Base-by-base conservation (phyloP, 1,140 invertebrate species). In the Ostrea denselamellosa region DNA sequence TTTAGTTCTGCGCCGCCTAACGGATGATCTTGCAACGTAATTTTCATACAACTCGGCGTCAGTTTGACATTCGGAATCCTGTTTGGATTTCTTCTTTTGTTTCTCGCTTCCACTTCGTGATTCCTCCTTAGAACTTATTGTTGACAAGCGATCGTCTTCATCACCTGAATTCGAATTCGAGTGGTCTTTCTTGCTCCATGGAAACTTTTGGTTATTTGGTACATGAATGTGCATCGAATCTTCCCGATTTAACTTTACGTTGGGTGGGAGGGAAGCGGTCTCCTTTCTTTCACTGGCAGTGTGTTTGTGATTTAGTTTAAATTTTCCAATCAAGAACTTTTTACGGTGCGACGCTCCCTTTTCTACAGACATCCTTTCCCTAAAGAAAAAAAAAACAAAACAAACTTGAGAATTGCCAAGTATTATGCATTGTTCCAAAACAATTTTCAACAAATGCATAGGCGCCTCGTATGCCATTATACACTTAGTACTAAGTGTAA, bases 161-260 rank as follows among this genome's bases (percentile, higher is more conserved):
- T 89, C 89, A 8, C 68, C 68, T 2, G 68, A 77, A n/a, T 89
- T 88, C 8, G 89, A 89, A 10, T 71, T 83, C 9, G 87, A 65
- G 12, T 83, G 54, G 25, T 89, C 88, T 71, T 90, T 89, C 28
- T 89, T 88, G 10, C 83, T 89, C 91, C 91, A 91, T 8, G 90
- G 88, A 82, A 91, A 91, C 56, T 87, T 88, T 51, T 88, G 71
- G 5, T 88, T 86, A 28, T 85, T 86, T 8, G 88, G 89, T 0
- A 91, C 90, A 28, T 90, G 91, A 53, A 89, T 90, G 58, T 91
- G 91, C 71, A 89, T 90, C n/a, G 91, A 91, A 54, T 91, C 89
- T 52, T 90, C 89, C 28, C 91, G 84, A 17, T 77, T 90, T 4
- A 91, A 83, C 51, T 81, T 86, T 4, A 87, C 89, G 51, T 87